Base-by-base conservation (phyloP, 2,113 vertebrate genomes). In the Promerops cafer region DNA sequence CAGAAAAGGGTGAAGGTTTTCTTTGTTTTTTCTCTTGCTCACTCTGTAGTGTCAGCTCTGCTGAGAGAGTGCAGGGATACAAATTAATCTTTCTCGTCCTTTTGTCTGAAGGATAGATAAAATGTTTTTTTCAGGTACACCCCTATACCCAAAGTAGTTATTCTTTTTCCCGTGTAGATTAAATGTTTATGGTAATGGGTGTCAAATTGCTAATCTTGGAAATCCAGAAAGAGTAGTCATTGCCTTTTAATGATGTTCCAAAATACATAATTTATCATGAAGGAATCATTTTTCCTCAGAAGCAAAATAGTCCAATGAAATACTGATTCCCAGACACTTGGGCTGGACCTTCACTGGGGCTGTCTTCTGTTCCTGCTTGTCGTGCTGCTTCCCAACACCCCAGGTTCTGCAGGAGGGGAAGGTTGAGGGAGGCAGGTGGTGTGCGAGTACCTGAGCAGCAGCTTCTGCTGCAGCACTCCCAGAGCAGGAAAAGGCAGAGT, bases 161-260 rank as follows among this genome's bases (percentile, higher is more conserved):
- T 47, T 81, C 64, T 30, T 94, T 93, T 52, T 83, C 18, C 72
- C 23, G 16, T 53, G 27, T 60, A 78, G 56, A 81, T 94, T 87
- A 87, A 86, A 66, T 75, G 71, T 90, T 96, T 95, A 94, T 93
- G 83, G 37, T 89, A 92, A 87, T 64, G 18, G 44, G 52, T 94
- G 85, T 96, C 93, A 93, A 66, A 93, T 68, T 90, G 79, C 72
- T 94, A 49, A 63, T 96, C 66, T 63, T 77, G n/a, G 52, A 94
- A 94, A 70, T 88, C 47, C 79, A 53, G 76, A 56, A 88, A 88
- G 84, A 88, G 75, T 52, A 90, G 77, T 40, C 13, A 7, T 21
- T 86, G 85, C 65, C 83, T 96, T 94, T 94, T 90, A 92, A 81
- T 89, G 60, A 75, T 83, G 68, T 89, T 94, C 76, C 28, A 83